A percentile compares a stretch with the other conserved stretches of the same genome.
Conservation (phyloP, 1,140 invertebrate genomes). For the Eumaeus atala region DNA sequence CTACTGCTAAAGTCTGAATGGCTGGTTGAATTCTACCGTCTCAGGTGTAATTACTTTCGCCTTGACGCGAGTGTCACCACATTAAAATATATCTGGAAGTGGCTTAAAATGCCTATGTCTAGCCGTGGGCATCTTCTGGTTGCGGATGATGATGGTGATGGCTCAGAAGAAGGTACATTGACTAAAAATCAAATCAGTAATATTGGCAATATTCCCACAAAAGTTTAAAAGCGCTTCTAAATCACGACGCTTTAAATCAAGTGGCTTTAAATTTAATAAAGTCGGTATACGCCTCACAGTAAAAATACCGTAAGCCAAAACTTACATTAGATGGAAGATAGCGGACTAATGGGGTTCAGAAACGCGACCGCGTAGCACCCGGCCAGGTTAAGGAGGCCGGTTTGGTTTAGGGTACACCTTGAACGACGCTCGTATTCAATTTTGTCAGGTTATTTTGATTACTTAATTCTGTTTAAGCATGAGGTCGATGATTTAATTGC, state of each 20-base stretch:
- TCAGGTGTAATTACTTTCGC: no score
- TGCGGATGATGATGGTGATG: no score
- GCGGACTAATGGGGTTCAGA: slow-evolving; percentile 24
- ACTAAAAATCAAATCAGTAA: no score
- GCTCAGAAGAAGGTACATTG: no score
- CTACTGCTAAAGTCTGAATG: no score
- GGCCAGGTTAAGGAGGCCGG: slow-evolving; percentile 14
- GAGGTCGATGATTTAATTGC: slow-evolving; percentile 16
- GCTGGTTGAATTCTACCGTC: no score
- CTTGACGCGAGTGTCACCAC: no score
- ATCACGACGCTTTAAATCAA: slow-evolving; percentile 15
- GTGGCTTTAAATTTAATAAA: slow-evolving; percentile 30
- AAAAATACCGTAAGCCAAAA: slow-evolving; percentile 19
- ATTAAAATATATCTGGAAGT: no score
- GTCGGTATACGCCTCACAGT: slow-evolving; percentile 15
- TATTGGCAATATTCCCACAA: no score
- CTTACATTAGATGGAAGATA: slow-evolving; percentile 29
- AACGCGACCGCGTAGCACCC: slow-evolving; percentile 27
- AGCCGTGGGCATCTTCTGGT: no score
- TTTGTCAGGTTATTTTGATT: slow-evolving; percentile 26
- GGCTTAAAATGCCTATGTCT: no score
- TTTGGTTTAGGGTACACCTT: slow-evolving; percentile 9
- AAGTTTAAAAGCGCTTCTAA: slow-evolving; percentile 2
- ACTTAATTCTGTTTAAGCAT: slow-evolving; percentile 30
- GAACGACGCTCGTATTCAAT: slow-evolving; percentile 16